Conservation (phyloP, 2,113 vertebrate genomes). For the Hipposideros armiger region DNA sequence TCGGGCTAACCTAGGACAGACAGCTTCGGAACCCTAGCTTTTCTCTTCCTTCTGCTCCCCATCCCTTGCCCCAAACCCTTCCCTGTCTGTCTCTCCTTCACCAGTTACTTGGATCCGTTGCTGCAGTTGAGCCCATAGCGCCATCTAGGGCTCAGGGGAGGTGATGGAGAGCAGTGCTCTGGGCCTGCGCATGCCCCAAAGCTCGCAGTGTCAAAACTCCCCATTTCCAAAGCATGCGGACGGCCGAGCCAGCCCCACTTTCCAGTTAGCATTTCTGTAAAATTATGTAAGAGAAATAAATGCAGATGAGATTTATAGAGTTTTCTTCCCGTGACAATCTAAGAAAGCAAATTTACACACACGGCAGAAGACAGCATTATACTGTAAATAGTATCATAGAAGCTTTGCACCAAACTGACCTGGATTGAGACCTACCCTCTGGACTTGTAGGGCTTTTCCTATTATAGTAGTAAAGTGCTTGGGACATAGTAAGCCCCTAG, state of each 20-base stretch:
- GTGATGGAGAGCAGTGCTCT: neutral
- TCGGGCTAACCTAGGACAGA: neutral
- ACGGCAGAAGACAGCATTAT: neutral
- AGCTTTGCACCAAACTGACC: neutral
- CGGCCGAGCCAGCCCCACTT: neutral
- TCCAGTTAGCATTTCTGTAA: neutral
- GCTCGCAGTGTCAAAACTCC: neutral
- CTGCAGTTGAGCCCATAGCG: neutral
- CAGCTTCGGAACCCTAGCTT: neutral
- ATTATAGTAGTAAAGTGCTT: neutral
- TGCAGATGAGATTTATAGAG: neutral
- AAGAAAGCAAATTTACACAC: neutral
- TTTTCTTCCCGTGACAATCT: neutral
- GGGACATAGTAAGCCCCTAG: neutral
- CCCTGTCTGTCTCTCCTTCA: neutral
- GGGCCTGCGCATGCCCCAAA: neutral
- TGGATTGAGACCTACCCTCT: neutral
- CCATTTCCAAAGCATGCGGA: neutral
- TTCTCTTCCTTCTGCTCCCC: neutral
- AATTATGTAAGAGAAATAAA: neutral
- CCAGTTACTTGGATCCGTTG: neutral
- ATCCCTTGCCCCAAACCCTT: neutral
- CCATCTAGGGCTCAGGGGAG: slow-evolving; percentile 7
- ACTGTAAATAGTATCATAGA: neutral
- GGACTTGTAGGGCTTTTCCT: neutral